Evolutionary conservation across 2,797 vertebrate genomes (phyloP).

Genomic region (Rhinoraja longicauda): DNA sequence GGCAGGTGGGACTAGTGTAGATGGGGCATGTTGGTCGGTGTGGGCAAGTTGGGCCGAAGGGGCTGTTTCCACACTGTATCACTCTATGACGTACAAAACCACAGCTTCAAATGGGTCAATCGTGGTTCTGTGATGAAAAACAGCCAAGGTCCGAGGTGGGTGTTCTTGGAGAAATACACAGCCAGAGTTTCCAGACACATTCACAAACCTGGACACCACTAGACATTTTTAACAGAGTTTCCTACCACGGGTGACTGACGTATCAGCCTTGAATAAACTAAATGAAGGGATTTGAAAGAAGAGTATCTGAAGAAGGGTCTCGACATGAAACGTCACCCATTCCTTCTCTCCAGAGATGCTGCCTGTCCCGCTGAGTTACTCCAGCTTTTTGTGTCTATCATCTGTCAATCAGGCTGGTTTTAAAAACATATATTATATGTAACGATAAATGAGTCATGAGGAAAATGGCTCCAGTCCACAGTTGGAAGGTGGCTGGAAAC

Average conservation of each 20-base stretch:
- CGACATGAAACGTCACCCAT: too few species aligned
- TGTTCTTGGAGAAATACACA: background rate
- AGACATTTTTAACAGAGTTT: background rate
- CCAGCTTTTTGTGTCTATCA: too few species aligned
- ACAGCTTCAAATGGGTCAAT: background rate
- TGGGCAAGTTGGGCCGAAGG: too few species aligned
- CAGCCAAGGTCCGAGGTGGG: background rate
- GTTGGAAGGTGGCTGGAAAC: background rate
- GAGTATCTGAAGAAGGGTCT: background rate
- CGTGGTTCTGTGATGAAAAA: background rate
- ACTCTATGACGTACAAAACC: background rate
- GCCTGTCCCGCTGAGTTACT: too few species aligned
- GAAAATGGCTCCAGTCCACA: background rate
- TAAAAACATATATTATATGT: background rate
- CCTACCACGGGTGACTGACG: background rate
- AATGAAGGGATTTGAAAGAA: background rate
- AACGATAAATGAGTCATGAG: background rate
- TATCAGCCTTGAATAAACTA: background rate
- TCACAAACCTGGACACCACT: background rate
- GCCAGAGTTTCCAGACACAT: conserved; percentile 30
- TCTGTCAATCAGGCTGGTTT: conserved; percentile 6
- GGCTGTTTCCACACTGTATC: too few species aligned
- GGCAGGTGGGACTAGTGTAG: too few species aligned
- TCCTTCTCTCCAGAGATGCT: too few species aligned
- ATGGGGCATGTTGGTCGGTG: too few species aligned